These are phyloP conservation scores for Oikopleura albicans DNA, from an alignment of 23 tunicate genomes.

Conservation along the genomic window DNA sequence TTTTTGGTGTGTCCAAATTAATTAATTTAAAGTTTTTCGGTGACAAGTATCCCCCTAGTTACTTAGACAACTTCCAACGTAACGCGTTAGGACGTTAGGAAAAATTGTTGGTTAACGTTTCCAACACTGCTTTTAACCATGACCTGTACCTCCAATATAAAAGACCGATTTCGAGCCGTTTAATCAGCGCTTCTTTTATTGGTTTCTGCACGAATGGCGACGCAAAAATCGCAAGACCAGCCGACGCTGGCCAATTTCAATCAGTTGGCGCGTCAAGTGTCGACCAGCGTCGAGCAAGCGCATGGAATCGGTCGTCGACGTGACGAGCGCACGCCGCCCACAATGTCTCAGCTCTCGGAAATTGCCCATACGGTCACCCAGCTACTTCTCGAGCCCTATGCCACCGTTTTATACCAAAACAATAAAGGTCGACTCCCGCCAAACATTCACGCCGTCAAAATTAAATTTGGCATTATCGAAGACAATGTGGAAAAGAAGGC, in stretches of 20 bases:
- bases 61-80: too few relatives aligned
- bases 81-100: too few relatives aligned
- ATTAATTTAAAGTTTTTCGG: too few relatives aligned
- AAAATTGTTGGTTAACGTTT: too few relatives aligned
- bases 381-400: not conserved
- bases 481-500: not conserved
- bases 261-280: not conserved
- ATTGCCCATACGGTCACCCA: not conserved
- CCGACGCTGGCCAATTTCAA: not conserved
- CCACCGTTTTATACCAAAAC: not conserved
- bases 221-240: not conserved
- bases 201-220: conserved; percentile 4
- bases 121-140: too few relatives aligned
- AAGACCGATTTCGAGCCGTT: too few relatives aligned
- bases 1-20: too few relatives aligned
- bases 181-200: not conserved
- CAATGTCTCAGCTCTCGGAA: not conserved
- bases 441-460: not conserved
- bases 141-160: too few relatives aligned
- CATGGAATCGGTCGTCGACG: conserved; percentile 3
- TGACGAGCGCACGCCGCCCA: not conserved
- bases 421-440: not conserved
- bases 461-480: not conserved
- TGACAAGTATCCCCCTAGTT: too few relatives aligned
- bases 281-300: not conserved